Evolutionary conservation across 2,888 invertebrate genomes (phyloP).

Genomic region (Exephanes ischioxanthus): DNA sequence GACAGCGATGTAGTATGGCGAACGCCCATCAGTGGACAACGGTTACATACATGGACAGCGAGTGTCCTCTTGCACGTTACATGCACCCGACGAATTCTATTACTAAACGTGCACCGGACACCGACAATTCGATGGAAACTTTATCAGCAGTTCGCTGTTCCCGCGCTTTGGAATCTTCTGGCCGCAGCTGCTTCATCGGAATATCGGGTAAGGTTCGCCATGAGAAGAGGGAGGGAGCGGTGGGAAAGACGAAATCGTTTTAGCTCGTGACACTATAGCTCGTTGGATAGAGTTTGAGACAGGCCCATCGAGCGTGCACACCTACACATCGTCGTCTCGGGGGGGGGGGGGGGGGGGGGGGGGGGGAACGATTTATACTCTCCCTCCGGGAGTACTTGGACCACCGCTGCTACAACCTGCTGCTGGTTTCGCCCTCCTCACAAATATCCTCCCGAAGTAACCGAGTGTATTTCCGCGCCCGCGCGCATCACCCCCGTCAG

Average conservation of each 20-base stretch:
- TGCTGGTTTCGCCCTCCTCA: not conserved
- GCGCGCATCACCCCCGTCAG: slow-evolving; percentile 26
- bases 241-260: slow-evolving; percentile 11
- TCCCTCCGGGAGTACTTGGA: slow-evolving; percentile 23
- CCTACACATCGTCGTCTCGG: slow-evolving; percentile 37
- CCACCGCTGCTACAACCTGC: slow-evolving; percentile 2
- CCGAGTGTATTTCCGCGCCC: slow-evolving; percentile 33
- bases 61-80: slow-evolving; percentile 1
- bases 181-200: slow-evolving; percentile 7
- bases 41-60: not conserved
- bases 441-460: slow-evolving; percentile 16
- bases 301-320: slow-evolving; percentile 24
- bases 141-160: slow-evolving; percentile 56
- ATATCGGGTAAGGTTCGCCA: slow-evolving; percentile 36
- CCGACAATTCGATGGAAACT: slow-evolving; percentile 45
- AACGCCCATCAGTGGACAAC: not conserved
- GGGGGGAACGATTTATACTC: slow-evolving; percentile 48
- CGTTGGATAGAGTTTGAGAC: slow-evolving; percentile 6
- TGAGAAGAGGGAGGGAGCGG: not conserved
- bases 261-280: slow-evolving; percentile 1
- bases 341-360: no score
- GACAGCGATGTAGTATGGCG: no score
- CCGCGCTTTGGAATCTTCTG: slow-evolving; percentile 5
- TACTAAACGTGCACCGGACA: slow-evolving; percentile 43
- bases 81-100: slow-evolving; percentile 52